Evolutionary conservation across 2,888 invertebrate species (phyloP), one percentile per base, ranked within the genome.

Genomic region (Catonia carolina): DNA sequence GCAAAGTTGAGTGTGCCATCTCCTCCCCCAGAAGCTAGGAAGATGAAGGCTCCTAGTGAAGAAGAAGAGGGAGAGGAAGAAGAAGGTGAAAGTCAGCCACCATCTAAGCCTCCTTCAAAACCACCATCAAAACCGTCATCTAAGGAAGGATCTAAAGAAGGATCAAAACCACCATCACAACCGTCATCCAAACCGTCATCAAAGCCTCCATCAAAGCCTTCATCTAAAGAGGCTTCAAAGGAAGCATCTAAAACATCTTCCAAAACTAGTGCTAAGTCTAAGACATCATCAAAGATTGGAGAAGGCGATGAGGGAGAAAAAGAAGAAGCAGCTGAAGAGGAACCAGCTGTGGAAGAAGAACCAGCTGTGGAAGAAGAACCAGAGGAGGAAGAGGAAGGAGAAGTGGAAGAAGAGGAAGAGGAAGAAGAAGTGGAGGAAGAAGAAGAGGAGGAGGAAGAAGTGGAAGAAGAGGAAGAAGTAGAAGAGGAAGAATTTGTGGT

Each of bases 11-110:
- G 17, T 7, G 5, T n/a, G 10, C 5, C 14, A 8, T 17, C 5
- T 1, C 2, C 1, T 12, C 17, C 35, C 10, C n/a, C 50, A 39
- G 54, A 41, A 23, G n/a, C 10, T 2, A 15, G 14, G 2, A 33
- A 27, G 18, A 35, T 7, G 15, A 1, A 23, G 18, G 6, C 2
- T 15, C 14, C 12, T 8, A 31, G 15, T 8, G 5, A 12, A 12
- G 18, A 27, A 23, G 17, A 49, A 23, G 33, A 31, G 12, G 48
- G 27, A 22, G 27, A 27, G 60, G 47, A 59, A 37, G 56, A 50
- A 22, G 57, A 37, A 8, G 57, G 55, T 18, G 54, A 58, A 15
- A 60, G 60, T 10, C 14, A 45, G 15, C 22, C 47, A 33, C 27
- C 49, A 20, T 17, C 50, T 36, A 49, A 49, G 23, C 14, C 17